Evolutionary conservation across 2,113 vertebrate genomes (phyloP).

Genomic region (Corythoichthys intestinalis): DNA sequence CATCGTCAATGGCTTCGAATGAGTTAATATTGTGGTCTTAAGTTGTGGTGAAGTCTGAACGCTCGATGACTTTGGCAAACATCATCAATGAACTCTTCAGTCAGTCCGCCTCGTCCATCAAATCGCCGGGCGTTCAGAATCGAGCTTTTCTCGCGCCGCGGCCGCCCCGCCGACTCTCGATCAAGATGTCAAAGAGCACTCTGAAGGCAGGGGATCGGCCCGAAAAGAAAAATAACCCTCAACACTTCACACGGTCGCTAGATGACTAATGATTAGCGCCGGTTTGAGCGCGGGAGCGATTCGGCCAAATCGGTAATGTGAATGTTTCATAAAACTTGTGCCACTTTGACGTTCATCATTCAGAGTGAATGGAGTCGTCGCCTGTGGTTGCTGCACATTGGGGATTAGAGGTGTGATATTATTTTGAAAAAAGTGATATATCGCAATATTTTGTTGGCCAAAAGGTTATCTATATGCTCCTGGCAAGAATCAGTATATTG

Average conservation of each 20-base stretch:
- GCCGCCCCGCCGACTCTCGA: conserved; percentile 51
- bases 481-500: too few relatives aligned
- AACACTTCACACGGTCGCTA: conserved; percentile 11
- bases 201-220: conserved; percentile 56
- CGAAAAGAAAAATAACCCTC: conserved; percentile 64
- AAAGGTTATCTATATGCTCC: too few relatives aligned
- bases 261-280: neutral
- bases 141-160: neutral
- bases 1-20: too few relatives aligned
- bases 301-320: neutral
- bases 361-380: neutral
- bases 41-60: neutral
- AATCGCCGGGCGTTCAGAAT: neutral
- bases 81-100: neutral
- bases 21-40: too few relatives aligned
- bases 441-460: too few relatives aligned
- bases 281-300: neutral
- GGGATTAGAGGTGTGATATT: too few relatives aligned
- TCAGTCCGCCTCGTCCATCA: neutral
- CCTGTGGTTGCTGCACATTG: neutral
- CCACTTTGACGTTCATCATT: neutral
- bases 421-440: too few relatives aligned
- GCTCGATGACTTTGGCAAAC: neutral
- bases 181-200: conserved; percentile 65
- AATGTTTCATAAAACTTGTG: neutral